Conservation (phyloP, 2,113 vertebrate genomes). For the Ibidorhyncha struthersii region DNA sequence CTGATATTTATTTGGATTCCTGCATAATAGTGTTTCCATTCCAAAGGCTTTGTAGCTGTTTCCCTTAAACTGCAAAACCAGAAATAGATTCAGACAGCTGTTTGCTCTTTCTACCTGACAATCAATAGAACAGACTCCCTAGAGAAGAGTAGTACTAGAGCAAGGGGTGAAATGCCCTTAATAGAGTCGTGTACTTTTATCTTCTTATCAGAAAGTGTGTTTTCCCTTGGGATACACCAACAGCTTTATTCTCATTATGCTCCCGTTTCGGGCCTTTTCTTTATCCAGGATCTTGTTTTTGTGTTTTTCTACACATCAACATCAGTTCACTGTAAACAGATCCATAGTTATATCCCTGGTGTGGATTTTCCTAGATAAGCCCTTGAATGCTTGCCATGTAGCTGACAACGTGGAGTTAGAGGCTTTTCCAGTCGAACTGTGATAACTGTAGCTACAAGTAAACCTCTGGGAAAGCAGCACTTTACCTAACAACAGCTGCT, state of each 20-base stretch:
- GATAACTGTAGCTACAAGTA: not conserved
- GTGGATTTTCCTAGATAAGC: not conserved
- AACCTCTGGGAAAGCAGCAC: not conserved
- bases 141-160: not conserved
- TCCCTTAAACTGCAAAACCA: conserved; percentile 13
- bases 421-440: not conserved
- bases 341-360: not conserved
- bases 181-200: not conserved
- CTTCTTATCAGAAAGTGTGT: not conserved
- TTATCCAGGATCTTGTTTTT: not conserved
- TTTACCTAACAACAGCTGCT: not conserved
- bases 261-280: not conserved
- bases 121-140: conserved; percentile 15
- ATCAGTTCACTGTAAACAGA: not conserved
- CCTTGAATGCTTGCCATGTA: not conserved
- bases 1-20: conserved; percentile 31
- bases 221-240: not conserved
- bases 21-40: not conserved
- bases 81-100: not conserved
- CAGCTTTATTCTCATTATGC: not conserved
- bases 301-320: not conserved
- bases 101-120: conserved; percentile 3
- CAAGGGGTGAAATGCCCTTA: not conserved
- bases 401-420: not conserved
- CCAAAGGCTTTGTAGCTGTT: not conserved